Evolutionary conservation across 2,113 vertebrate genomes (phyloP).

Genomic region (Megaceryle maxima): DNA sequence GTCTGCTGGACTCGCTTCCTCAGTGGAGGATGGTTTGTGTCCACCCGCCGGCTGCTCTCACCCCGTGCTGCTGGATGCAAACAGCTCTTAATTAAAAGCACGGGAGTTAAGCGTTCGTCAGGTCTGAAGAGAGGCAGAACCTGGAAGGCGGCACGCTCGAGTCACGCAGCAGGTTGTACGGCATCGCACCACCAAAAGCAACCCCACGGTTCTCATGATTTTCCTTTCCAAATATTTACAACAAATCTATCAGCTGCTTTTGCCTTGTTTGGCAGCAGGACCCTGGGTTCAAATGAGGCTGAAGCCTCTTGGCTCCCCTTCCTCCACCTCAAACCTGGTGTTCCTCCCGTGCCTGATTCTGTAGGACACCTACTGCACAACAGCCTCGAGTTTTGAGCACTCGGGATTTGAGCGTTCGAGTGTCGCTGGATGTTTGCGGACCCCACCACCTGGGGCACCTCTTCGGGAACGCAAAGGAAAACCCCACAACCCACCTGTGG

Average conservation of each 20-base stretch:
- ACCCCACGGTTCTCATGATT: background rate
- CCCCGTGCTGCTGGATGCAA: background rate
- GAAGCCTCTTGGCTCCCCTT: background rate
- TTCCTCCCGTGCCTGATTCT: background rate
- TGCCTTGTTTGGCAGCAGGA: background rate
- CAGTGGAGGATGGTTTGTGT: accelerated
- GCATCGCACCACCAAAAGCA: background rate
- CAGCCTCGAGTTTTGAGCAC: background rate
- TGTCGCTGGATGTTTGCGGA: background rate
- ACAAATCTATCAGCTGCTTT: background rate
- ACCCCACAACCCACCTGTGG: background rate
- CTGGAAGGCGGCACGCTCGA: background rate
- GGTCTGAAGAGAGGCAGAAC: background rate
- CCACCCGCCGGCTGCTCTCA: background rate
- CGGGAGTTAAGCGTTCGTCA: background rate
- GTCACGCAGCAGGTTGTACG: background rate
- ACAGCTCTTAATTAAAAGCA: background rate
- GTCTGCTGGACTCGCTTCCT: background rate
- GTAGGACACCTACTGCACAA: background rate
- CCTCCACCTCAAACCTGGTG: background rate
- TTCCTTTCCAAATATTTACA: background rate
- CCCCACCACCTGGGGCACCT: background rate
- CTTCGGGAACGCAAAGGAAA: background rate
- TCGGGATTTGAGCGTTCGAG: accelerated
- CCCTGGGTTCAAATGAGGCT: background rate